Percentiles rank a stretch among this genome's conserved stretches.
phyloP scores from a whole-genome alignment of 2,797 vertebrate species.

The Ptychobarbus kaznakovi region DNA sequence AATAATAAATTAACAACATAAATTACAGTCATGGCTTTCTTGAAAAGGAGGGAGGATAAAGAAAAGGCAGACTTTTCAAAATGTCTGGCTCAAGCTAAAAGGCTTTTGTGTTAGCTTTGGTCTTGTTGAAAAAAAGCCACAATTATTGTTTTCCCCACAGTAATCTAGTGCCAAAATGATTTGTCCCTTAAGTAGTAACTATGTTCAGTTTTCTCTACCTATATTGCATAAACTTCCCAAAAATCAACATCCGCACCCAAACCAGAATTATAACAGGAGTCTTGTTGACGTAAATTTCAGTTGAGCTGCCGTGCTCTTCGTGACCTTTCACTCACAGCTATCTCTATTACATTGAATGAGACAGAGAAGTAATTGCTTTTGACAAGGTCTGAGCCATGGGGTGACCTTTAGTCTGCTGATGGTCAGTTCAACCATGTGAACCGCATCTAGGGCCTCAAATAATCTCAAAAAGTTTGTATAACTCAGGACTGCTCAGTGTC shows the following conservation, averaged over 20 bases:
- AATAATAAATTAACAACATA: slow-evolving; percentile 67
- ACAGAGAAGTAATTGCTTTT: slow-evolving; percentile 39
- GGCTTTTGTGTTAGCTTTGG: not conserved
- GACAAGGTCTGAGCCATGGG: slow-evolving; percentile 44
- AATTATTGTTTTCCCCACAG: not conserved
- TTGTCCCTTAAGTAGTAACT: not conserved
- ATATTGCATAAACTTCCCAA: not conserved
- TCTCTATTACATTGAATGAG: slow-evolving; percentile 23
- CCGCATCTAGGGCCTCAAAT: not conserved
- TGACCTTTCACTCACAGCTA: slow-evolving; percentile 22
- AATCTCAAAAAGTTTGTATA: not conserved
- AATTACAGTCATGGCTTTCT: slow-evolving; percentile 64
- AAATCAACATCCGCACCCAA: not conserved
- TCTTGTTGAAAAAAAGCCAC: not conserved
- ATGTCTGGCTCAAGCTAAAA: not conserved
- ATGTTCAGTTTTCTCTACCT: not conserved
- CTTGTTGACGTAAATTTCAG: slow-evolving; percentile 17
- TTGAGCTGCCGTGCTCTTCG: not conserved
- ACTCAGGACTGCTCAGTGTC: slow-evolving; percentile 27
- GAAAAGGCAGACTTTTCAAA: not conserved
- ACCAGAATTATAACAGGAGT: not conserved
- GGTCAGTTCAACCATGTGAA: slow-evolving; percentile 2
- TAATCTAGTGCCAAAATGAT: not conserved
- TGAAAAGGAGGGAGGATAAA: slow-evolving; percentile 25
- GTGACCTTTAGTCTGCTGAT: slow-evolving; percentile 22